Percentiles rank a stretch among this genome's conserved stretches.
phyloP scores from a whole-genome alignment of 2,888 invertebrate species.

The Metacarcinus magister region DNA sequence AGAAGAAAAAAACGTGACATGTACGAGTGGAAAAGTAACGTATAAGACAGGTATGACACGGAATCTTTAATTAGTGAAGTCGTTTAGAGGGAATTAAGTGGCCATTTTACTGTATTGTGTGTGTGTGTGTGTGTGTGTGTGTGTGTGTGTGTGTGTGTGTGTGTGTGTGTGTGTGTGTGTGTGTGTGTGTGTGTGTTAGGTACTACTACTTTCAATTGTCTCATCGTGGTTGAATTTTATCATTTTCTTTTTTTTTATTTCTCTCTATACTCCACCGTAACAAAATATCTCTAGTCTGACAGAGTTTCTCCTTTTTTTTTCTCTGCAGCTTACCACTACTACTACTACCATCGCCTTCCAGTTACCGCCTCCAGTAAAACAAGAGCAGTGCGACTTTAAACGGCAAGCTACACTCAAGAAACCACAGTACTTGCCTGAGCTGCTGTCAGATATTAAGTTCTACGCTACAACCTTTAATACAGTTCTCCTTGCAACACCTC shows the following conservation, averaged over 20 bases:
- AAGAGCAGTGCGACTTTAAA: background rate
- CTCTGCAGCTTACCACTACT: too few relatives aligned
- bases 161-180: background rate
- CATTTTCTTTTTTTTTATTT: background rate
- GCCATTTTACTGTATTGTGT: background rate
- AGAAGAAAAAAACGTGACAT: background rate
- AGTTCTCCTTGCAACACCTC: too few relatives aligned
- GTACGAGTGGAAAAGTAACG: background rate
- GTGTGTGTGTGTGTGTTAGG: too few relatives aligned
- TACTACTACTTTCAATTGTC: background rate
- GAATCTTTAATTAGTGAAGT: background rate
- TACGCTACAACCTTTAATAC: too few relatives aligned
- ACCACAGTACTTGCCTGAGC: background rate
- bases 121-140: background rate
- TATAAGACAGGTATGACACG: background rate
- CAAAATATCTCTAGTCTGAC: background rate
- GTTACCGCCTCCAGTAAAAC: background rate
- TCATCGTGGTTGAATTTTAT: background rate
- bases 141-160: constrained; percentile 23
- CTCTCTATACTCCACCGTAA: background rate
- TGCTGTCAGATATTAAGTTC: background rate
- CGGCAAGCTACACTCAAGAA: constrained; percentile 4
- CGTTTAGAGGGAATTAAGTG: constrained; percentile 8
- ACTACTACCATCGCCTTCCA: background rate
- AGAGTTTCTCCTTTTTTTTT: background rate